Conservation (phyloP, 2,113 vertebrate species). For the Epinephelus fuscoguttatus region DNA sequence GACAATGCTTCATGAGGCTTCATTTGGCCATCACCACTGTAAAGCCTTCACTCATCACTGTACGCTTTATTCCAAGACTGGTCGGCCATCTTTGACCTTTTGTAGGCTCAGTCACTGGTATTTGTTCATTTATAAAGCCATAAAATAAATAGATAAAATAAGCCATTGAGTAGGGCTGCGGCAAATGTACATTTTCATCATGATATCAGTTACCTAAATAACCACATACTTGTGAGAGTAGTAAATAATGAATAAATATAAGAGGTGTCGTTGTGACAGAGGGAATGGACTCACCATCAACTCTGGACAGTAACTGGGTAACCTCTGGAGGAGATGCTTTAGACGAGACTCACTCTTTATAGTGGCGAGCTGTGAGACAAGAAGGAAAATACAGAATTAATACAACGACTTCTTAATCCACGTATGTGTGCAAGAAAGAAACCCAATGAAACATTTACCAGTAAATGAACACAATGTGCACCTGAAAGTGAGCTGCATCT, state of each 20-base stretch:
- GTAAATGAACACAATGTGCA: not conserved
- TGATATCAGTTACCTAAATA: no score
- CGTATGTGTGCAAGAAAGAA: not conserved
- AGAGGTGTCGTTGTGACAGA: not conserved
- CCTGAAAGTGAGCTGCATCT: not conserved
- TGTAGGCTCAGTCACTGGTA: no score
- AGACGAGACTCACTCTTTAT: constrained; percentile 97
- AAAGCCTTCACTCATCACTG: no score
- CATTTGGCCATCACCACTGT: no score
- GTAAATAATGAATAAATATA: not conserved
- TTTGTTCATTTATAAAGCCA: no score
- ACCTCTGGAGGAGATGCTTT: constrained; percentile 93
- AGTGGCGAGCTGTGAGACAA: constrained; percentile 88
- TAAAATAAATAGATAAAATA: no score
- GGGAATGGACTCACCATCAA: constrained; percentile 73
- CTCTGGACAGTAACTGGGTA: constrained; percentile 94
- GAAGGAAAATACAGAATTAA: not conserved
- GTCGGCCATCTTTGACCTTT: no score
- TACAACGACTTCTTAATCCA: not conserved
- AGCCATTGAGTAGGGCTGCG: no score
- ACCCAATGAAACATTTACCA: not conserved
- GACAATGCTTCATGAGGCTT: no score
- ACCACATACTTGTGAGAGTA: no score
- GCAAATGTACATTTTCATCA: no score
- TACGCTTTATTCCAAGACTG: no score